phyloP scores from a whole-genome alignment of 1,140 invertebrate genomes.

The Zaprionus kolodkinae region DNA sequence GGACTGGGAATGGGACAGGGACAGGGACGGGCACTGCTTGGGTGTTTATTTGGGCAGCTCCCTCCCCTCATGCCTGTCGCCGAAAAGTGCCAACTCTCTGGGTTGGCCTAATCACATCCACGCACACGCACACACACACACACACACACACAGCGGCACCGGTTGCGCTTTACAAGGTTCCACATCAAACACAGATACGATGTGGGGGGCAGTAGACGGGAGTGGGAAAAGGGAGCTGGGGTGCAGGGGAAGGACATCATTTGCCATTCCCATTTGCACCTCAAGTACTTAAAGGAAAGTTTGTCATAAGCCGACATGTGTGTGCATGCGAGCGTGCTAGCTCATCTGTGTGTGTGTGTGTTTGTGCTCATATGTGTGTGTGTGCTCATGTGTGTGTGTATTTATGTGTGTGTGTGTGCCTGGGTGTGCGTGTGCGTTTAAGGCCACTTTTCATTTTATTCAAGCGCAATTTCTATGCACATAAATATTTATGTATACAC shows the following conservation, averaged over 20 bases:
- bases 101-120: constrained; percentile 65
- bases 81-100: constrained; percentile 6
- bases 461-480: constrained; percentile 23
- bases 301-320: constrained; percentile 53
- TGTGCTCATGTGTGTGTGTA: constrained; percentile 14
- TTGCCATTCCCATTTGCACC: constrained; percentile 66
- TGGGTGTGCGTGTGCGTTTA: constrained; percentile 31
- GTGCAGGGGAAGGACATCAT: constrained; percentile 27
- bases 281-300: constrained; percentile 66
- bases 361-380: constrained; percentile 27
- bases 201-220: not conserved
- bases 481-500: constrained; percentile 5
- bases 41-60: not conserved
- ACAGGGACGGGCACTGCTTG: not conserved
- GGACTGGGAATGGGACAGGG: no score
- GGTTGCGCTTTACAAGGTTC: constrained; percentile 47
- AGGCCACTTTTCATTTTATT: constrained; percentile 39
- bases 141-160: no score
- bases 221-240: not conserved
- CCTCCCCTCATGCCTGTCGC: not conserved
- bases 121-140: constrained; percentile 16
- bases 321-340: constrained; percentile 30
- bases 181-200: constrained; percentile 69
- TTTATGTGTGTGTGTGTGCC: constrained; percentile 5
- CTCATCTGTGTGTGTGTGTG: constrained; percentile 20